Conservation (phyloP, 2,888 invertebrate genomes). For the Acheta domesticus region DNA sequence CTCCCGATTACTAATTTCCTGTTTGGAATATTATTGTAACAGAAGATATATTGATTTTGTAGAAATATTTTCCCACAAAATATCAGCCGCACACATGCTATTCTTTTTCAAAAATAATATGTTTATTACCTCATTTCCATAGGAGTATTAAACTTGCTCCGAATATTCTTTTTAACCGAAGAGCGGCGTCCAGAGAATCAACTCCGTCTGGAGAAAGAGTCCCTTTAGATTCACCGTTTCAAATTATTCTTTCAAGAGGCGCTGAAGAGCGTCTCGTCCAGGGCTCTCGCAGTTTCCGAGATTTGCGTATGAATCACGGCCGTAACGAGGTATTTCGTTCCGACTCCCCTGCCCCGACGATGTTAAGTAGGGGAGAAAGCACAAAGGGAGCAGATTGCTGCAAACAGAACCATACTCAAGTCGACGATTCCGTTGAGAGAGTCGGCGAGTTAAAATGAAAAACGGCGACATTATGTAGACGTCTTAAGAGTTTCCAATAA, state of each 20-base stretch:
- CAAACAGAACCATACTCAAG: neutral
- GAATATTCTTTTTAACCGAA: too few species aligned
- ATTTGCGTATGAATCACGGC: neutral
- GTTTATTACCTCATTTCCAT: too few species aligned
- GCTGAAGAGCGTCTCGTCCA: neutral
- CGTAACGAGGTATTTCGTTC: neutral
- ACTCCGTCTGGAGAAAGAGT: too few species aligned
- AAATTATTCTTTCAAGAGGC: neutral
- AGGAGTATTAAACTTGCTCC: too few species aligned
- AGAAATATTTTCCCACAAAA: too few species aligned
- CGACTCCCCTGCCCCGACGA: neutral
- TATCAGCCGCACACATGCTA: too few species aligned
- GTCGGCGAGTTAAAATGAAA: neutral
- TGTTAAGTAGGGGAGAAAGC: neutral
- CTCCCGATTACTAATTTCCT: too few species aligned
- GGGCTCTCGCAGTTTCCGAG: neutral
- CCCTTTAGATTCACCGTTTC: neutral
- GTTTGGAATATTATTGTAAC: too few species aligned
- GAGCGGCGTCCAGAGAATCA: too few species aligned
- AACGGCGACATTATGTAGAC: conserved; percentile 18
- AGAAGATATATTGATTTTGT: too few species aligned
- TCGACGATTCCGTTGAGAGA: neutral
- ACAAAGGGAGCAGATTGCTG: neutral
- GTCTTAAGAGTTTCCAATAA: conserved; percentile 18
- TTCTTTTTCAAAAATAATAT: too few species aligned